Percentiles rank a stretch among this genome's conserved stretches.
Evolutionary conservation across 2,797 vertebrate species (phyloP).

Genomic region (Micropoecilia bifurca): DNA sequence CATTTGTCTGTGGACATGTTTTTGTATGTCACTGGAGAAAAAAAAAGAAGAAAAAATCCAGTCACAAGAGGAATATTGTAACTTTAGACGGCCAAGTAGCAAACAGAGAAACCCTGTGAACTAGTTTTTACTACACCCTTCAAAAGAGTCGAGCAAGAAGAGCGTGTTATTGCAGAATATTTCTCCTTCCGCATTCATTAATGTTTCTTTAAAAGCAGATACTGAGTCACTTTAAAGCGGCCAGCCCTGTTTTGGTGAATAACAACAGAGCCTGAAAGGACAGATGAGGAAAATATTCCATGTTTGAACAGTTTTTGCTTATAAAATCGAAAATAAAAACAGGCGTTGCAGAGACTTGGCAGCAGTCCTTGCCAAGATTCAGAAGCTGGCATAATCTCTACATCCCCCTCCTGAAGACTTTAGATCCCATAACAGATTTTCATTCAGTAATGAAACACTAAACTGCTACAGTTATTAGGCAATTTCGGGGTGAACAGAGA

Average conservation of each 20-base stretch:
- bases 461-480: constrained; percentile 62
- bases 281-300: constrained; percentile 25
- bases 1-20: constrained; percentile 14
- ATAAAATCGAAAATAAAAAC: constrained; percentile 57
- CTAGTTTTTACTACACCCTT: not conserved
- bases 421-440: constrained; percentile 42
- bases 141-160: not conserved
- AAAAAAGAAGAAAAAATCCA: not conserved
- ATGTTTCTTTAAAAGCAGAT: constrained; percentile 15
- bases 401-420: constrained; percentile 60
- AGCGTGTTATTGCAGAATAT: not conserved
- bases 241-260: constrained; percentile 16
- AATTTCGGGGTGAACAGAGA: constrained; percentile 60
- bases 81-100: not conserved
- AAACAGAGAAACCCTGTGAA: constrained; percentile 3
- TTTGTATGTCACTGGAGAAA: constrained; percentile 1
- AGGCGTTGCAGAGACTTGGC: constrained; percentile 33
- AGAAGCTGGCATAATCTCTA: constrained; percentile 54
- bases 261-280: constrained; percentile 31
- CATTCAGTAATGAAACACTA: constrained; percentile 74
- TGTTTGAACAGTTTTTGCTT: constrained; percentile 26
- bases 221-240: constrained; percentile 20
- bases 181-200: constrained; percentile 19
- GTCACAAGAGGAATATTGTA: constrained; percentile 5
- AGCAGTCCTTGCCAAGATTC: constrained; percentile 41